Conservation (phyloP, 2,113 vertebrate species). For the Plestiodon gilberti region DNA sequence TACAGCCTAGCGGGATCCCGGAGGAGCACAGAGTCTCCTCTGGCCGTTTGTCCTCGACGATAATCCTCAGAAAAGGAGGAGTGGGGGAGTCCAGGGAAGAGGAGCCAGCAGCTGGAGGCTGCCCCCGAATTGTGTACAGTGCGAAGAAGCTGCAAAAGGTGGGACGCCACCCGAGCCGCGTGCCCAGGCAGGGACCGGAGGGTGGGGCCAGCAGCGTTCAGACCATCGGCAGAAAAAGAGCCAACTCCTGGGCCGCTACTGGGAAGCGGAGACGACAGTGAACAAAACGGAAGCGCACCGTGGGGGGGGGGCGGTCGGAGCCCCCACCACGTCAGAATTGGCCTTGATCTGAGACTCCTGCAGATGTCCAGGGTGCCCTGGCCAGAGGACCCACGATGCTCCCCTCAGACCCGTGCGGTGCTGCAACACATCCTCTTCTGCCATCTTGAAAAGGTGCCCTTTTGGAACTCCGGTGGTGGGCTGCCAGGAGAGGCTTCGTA, state of each 20-base stretch:
- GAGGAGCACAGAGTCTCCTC: too few relatives aligned
- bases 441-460: neutral
- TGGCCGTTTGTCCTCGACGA: neutral
- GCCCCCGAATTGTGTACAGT: neutral
- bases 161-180: accelerated
- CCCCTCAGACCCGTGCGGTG: neutral
- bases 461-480: too few relatives aligned
- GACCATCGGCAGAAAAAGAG: neutral
- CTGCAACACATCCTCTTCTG: neutral
- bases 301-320: neutral
- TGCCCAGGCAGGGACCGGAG: neutral
- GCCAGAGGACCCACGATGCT: neutral
- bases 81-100: neutral
- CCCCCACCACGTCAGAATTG: neutral
- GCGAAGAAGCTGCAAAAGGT: neutral
- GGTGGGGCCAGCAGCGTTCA: neutral
- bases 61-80: neutral
- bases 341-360: too few relatives aligned
- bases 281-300: neutral
- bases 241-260: neutral
- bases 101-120: too few relatives aligned
- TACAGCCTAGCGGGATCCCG: constrained; percentile 42
- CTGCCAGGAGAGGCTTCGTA: too few relatives aligned
- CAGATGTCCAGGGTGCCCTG: neutral
- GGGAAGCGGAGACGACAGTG: neutral